Conservation (phyloP, 2,797 vertebrate genomes). For the Thripadectes ignobilis region DNA sequence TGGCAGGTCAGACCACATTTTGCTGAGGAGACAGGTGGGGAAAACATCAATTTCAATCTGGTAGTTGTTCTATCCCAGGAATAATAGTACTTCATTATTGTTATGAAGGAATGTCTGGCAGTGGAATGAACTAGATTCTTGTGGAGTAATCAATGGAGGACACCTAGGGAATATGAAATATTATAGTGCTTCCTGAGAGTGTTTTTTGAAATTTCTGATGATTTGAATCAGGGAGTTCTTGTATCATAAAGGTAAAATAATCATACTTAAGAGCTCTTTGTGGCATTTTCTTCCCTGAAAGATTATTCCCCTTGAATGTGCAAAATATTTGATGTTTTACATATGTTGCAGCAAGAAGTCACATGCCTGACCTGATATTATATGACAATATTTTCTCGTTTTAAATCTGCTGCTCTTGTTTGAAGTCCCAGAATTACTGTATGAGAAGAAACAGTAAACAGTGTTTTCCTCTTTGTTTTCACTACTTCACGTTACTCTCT, state of each 20-base stretch:
- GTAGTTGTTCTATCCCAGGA: neutral
- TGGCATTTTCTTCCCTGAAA: neutral
- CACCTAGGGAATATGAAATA: neutral
- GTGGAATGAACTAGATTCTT: neutral
- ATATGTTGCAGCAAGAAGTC: neutral
- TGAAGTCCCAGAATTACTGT: neutral
- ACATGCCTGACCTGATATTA: neutral
- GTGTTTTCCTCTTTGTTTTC: neutral
- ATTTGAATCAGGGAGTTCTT: neutral
- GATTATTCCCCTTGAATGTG: neutral
- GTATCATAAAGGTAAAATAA: neutral
- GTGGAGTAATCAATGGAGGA: neutral
- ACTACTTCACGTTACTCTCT: neutral
- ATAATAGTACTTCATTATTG: neutral
- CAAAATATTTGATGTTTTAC: neutral
- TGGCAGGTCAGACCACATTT: neutral
- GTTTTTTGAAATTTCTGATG: neutral
- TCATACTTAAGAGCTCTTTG: neutral
- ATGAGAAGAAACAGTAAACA: neutral
- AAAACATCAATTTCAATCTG: neutral
- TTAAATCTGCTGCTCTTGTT: neutral
- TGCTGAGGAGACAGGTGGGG: neutral
- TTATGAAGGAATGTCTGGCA: neutral
- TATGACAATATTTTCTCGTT: neutral
- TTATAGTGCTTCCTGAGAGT: neutral